phyloP scores from a whole-genome alignment of 2,888 invertebrate species.

The Leucophenga maculata region DNA sequence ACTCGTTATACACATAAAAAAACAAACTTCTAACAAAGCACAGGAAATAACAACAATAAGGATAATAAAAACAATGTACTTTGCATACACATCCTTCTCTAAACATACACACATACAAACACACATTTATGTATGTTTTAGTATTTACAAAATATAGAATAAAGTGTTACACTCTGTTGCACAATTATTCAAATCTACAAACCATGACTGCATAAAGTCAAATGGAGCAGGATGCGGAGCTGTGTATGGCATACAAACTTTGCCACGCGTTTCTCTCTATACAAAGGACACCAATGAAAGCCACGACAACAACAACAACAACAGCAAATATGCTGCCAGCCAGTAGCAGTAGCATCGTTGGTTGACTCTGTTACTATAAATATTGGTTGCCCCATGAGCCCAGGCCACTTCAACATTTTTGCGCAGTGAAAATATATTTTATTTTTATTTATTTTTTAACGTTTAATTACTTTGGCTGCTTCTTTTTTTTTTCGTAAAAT shows the following conservation, averaged over 20 bases:
- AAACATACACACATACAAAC: too few relatives aligned
- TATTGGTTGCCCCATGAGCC: neutral
- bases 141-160: constrained; percentile 28
- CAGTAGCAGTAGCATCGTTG: too few relatives aligned
- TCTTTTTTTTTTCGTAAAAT: neutral
- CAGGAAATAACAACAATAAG: constrained; percentile 17
- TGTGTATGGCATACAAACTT: neutral
- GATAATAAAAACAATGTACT: constrained; percentile 11
- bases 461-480: constrained; percentile 24
- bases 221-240: neutral
- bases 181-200: constrained; percentile 63
- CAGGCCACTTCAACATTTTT: neutral
- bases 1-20: too few relatives aligned
- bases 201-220: constrained; percentile 48
- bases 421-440: neutral
- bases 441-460: constrained; percentile 6
- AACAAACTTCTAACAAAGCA: neutral
- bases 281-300: neutral
- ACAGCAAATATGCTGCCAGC: neutral
- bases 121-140: neutral
- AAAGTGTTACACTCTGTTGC: constrained; percentile 57
- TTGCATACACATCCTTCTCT: neutral
- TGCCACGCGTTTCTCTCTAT: too few relatives aligned
- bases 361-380: too few relatives aligned
- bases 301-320: neutral